These are phyloP conservation scores for Ascaphus truei DNA, from an alignment of 2,113 vertebrate genomes.

Conservation along the genomic window DNA sequence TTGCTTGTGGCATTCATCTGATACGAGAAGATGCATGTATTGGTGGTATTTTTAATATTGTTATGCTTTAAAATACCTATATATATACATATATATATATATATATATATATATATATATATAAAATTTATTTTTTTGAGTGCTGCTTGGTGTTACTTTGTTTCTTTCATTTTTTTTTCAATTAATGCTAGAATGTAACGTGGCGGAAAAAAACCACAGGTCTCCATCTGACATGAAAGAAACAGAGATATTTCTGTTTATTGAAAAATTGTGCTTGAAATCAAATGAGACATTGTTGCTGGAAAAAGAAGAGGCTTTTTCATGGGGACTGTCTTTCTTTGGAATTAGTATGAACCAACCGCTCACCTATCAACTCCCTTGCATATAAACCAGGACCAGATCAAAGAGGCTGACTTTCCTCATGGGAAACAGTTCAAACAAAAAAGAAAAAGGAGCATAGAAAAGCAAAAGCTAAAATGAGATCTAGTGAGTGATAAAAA, in stretches of 20 bases:
- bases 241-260: conserved; percentile 7
- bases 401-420: conserved; percentile 27
- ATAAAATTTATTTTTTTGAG: no score
- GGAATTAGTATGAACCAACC: conserved; percentile 17
- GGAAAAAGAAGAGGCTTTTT: background rate
- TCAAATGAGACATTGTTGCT: conserved; percentile 1
- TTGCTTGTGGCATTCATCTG: no score
- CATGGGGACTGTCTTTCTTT: background rate
- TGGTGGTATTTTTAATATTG: no score
- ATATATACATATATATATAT: no score
- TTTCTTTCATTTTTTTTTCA: no score
- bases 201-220: background rate
- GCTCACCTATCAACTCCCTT: conserved; percentile 2
- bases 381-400: conserved; percentile 23
- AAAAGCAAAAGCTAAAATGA: conserved; percentile 7
- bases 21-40: no score
- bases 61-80: no score
- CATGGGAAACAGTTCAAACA: conserved; percentile 29
- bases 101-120: no score
- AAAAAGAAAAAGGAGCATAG: conserved; percentile 5
- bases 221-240: conserved; percentile 2
- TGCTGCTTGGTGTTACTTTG: no score
- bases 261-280: background rate
- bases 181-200: background rate
- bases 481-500: conserved; percentile 15